Evolutionary conservation across 1,140 invertebrate species (phyloP), one percentile per base, ranked within the genome.

Genomic region (Polypedilum pembai): DNA sequence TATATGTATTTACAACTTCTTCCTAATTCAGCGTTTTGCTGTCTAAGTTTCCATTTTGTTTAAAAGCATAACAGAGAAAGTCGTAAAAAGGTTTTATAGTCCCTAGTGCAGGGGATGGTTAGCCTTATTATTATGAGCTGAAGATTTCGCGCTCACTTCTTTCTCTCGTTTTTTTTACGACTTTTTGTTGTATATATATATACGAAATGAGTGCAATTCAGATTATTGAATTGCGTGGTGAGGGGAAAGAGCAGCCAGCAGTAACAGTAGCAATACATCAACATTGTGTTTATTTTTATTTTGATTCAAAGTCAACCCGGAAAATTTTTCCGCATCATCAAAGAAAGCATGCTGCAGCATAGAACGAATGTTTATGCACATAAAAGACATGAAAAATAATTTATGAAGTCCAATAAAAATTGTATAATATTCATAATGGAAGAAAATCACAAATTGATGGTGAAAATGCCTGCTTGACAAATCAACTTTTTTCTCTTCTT

Each of bases 131-230:
- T 56, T 8, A 15, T 56, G n/a, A n/a, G 45, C 12, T 12, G 45
- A 56, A 56, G n/a, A 56, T 56, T 56, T 56, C n/a, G 24, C 45
- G 12, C 45, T 56, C 45, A 56, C 45, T 56, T 56, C 45, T 15
- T 21, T 21, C 18, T 69, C 18, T 69, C 8, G 5, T 69, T 20
- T 21, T 8, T 69, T 69, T 20, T 18, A 18, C 18, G 17, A 69
- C 65, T 69, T 69, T 69, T 2, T 69, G 65, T 69, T 69, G 18
- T 18, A 18, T 17, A 12, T 66, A 18, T 66, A 17, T 17, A 8
- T 18, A 69, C 18, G 65, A 69, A 69, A 69, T 69, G 65, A 69
- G 65, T 69, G 65, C 65, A 69, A 69, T 69, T 69, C 65, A 69
- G 65, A 69, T 69, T 69, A 69, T 69, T 69, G 65, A 69, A 69